Evolutionary conservation across 2,797 vertebrate genomes (phyloP), one percentile per base, ranked within the genome.

Genomic region (Chelon auratus): DNA sequence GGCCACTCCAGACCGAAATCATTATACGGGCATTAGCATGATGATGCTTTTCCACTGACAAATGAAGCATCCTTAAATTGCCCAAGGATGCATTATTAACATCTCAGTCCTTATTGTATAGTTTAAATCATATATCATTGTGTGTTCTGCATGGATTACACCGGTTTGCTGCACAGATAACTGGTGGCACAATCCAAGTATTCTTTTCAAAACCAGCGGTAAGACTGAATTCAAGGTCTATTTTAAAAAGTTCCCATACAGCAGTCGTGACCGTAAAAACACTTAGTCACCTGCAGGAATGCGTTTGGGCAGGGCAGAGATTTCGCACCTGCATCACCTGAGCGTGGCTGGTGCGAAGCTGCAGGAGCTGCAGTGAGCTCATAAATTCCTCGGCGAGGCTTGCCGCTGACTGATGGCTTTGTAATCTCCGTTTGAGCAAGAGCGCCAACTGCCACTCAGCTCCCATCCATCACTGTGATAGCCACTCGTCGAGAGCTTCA

Each of bases 321-420:
- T 54, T 77, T 81, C 51, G 74, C 82, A 87, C 82, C 85, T 85
- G 80, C 78, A 58, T 65, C 77, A 42, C 67, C 66, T 62, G 20
- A 65, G 17, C 69, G 33, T 45, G 33, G 20, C 39, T 0, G 14
- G 18, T 47, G 64, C 30, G 72, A 64, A 75, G 54, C 33, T 18
- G 0, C 66, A 37, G 5, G 7, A 33, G 43, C 15, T 14, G 5
- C 62, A 26, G 24, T 76, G 77, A 76, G 48, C 78, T 87, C 89
- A 90, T 85, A 68, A 84, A 91, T 92, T 90, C 89, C 86, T 82
- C 5, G 0, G 64, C 0, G 11, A 72, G 82, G 75, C 83, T 80
- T 7, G 88, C 80, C 51, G 65, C 55, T 57, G 75, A 85, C 40
- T 80, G 81, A 88, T 66, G 75, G 53, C 75, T 82, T 71, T 62